These are phyloP conservation scores for Lycocorax pyrrhopterus DNA, from an alignment of 2,113 vertebrate genomes.

Conservation along the genomic window DNA sequence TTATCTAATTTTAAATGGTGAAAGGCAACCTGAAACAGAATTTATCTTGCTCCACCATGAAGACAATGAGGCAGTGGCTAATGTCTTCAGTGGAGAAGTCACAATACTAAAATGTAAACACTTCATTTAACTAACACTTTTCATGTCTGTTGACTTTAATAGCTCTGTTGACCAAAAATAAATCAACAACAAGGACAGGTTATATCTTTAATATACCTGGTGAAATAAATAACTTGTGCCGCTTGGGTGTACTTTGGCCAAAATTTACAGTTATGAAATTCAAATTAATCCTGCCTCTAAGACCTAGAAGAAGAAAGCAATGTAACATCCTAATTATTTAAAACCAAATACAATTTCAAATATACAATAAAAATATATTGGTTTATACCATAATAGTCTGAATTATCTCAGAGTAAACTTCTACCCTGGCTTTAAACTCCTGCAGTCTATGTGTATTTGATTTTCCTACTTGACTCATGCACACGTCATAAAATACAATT, in stretches of 20 bases:
- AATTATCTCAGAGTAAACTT: slow-evolving; percentile 8
- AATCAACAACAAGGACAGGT: background rate
- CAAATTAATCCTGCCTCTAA: background rate
- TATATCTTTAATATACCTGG: background rate
- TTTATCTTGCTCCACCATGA: background rate
- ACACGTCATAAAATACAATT: background rate
- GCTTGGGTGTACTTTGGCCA: background rate
- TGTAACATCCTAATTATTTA: background rate
- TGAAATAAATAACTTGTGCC: background rate
- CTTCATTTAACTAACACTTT: background rate
- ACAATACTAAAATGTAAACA: background rate
- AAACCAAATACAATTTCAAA: background rate
- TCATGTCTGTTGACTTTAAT: background rate
- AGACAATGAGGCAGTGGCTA: background rate
- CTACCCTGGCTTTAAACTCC: background rate
- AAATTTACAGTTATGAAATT: slow-evolving; percentile 3
- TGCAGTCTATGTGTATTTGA: background rate
- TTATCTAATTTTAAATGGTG: background rate
- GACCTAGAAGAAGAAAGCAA: background rate
- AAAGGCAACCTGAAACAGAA: background rate
- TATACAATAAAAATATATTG: background rate
- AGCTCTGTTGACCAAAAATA: slow-evolving; percentile 3
- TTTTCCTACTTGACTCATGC: background rate
- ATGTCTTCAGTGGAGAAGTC: background rate
- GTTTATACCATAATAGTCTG: background rate